Conservation (phyloP, 2,888 invertebrate genomes). For the Rhingia rostrata region DNA sequence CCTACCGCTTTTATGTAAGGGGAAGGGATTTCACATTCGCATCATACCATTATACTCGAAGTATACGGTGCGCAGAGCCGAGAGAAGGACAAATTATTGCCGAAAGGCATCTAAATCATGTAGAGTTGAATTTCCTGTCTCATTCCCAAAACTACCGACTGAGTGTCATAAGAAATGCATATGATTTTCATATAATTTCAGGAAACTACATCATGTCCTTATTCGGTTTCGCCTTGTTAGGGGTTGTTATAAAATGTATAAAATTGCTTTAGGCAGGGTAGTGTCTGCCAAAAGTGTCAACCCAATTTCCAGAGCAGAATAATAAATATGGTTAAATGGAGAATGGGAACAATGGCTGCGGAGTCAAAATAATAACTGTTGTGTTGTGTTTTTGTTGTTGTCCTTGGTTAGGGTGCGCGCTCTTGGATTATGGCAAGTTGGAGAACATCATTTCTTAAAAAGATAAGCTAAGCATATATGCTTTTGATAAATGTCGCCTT, state of each 20-base stretch:
- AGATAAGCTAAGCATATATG: no score
- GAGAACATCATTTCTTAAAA: no score
- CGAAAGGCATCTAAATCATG: conserved; percentile 67
- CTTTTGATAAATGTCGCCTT: no score
- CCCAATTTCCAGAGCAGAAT: conserved; percentile 54
- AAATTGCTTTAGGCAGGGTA: conserved; percentile 55
- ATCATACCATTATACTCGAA: background rate
- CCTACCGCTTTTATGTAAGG: background rate
- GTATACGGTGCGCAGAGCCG: background rate
- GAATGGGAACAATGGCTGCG: conserved; percentile 50
- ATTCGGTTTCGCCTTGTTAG: conserved; percentile 22
- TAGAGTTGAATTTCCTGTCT: conserved; percentile 43
- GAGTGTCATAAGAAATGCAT: conserved; percentile 46
- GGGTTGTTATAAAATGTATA: conserved; percentile 22
- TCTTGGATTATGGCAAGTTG: no score
- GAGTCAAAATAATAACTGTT: conserved; percentile 12
- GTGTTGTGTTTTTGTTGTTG: background rate
- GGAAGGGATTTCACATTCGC: conserved; percentile 2
- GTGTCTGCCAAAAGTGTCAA: conserved; percentile 71
- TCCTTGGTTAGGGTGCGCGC: no score
- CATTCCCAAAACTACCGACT: background rate
- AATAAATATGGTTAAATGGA: conserved; percentile 39
- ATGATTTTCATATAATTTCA: conserved; percentile 65
- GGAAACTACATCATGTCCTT: conserved; percentile 59
- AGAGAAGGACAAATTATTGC: conserved; percentile 56